phyloP scores from a whole-genome alignment of 2,113 vertebrate species.

The Spea multiplicata region DNA sequence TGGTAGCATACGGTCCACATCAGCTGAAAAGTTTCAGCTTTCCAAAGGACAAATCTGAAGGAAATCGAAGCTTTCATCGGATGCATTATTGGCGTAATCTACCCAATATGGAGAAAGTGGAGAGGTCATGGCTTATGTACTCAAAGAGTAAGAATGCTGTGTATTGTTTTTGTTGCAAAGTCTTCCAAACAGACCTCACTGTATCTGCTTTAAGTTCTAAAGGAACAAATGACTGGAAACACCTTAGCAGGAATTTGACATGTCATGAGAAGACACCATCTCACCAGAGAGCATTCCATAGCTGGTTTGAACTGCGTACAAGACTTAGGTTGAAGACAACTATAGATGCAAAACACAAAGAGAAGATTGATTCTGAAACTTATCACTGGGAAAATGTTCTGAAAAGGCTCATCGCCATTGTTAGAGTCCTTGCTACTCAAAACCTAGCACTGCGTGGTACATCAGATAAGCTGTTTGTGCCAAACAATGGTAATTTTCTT shows the following conservation, averaged over 20 bases:
- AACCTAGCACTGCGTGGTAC: conserved; percentile 5
- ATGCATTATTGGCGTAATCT: no score
- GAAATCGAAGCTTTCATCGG: no score
- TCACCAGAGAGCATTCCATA: no score
- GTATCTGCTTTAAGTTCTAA: no score
- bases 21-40: neutral
- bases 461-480: conserved; percentile 25
- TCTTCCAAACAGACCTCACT: no score
- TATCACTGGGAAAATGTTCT: neutral
- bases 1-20: neutral
- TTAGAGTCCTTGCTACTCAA: conserved; percentile 12
- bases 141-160: neutral
- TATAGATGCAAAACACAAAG: no score
- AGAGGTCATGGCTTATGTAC: no score
- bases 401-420: neutral
- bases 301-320: neutral
- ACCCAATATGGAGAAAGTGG: no score
- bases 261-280: no score
- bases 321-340: neutral
- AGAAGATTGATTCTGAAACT: no score
- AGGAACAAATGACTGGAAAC: no score
- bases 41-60: neutral
- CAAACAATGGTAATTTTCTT: conserved; percentile 17
- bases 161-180: neutral
- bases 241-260: no score